Evolutionary conservation across 2,113 vertebrate genomes (phyloP).

Genomic region (Proteles cristata): DNA sequence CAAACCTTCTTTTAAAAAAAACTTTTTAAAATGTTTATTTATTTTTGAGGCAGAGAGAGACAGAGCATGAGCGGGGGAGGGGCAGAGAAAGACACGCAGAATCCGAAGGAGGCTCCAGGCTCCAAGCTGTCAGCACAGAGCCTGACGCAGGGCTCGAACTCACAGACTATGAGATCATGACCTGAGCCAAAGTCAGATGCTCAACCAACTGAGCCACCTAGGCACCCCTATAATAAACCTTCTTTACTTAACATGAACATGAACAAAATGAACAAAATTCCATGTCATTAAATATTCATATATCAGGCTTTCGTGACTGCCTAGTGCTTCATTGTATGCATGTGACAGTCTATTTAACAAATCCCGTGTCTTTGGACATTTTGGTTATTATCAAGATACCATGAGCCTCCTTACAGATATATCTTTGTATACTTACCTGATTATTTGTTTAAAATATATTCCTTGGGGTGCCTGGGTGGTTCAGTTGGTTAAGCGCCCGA

Average conservation of each 20-base stretch:
- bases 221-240: neutral
- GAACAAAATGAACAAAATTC: neutral
- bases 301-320: neutral
- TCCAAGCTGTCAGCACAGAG: no score
- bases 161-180: no score
- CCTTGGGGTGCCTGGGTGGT: neutral
- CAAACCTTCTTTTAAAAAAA: neutral
- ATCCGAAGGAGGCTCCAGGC: no score
- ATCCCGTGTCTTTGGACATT: neutral
- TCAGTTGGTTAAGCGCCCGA: no score
- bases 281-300: neutral
- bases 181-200: no score
- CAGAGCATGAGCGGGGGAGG: no score
- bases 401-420: neutral
- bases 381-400: neutral
- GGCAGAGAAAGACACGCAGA: no score
- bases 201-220: no score
- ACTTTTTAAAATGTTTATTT: no score
- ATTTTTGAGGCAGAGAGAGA: no score
- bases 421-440: neutral
- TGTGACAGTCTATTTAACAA: neutral
- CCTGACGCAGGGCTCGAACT: no score
- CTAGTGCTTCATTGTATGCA: neutral
- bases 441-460: neutral
- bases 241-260: neutral